These are phyloP conservation scores for Phacellophora camtschatica DNA, from an alignment of 30 jellyfish, hydroid and myxozoan genomes.

Conservation along the genomic window DNA sequence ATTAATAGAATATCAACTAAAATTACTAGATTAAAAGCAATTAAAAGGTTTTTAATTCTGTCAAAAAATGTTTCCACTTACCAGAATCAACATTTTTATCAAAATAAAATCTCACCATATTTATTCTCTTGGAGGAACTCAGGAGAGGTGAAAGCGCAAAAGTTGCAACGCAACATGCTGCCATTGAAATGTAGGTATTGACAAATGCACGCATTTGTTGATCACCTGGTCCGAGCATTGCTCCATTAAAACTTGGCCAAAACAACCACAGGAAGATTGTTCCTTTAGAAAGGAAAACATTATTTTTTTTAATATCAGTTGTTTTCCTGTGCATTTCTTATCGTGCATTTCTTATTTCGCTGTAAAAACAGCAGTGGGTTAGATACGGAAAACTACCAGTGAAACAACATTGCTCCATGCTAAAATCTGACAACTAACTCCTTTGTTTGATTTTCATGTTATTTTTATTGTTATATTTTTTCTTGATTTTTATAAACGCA, in stretches of 20 bases:
- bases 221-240: conserved; percentile 72
- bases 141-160: conserved; percentile 74
- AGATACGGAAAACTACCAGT: too few relatives aligned
- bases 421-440: too few relatives aligned
- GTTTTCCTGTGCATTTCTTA: too few relatives aligned
- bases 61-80: not conserved
- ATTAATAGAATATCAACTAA: too few relatives aligned
- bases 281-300: conserved; percentile 47
- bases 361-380: too few relatives aligned
- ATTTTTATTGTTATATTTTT: too few relatives aligned
- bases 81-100: not conserved
- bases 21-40: not conserved
- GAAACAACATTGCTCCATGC: too few relatives aligned
- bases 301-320: too few relatives aligned
- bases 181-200: conserved; percentile 88
- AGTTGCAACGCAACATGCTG: conserved; percentile 82
- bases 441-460: too few relatives aligned
- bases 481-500: too few relatives aligned
- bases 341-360: too few relatives aligned
- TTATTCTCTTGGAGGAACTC: conserved; percentile 49
- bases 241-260: conserved; percentile 98
- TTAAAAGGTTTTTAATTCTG: not conserved
- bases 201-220: conserved; percentile 88
- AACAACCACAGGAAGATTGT: conserved; percentile 90
- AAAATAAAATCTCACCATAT: conserved; percentile 62